Evolutionary conservation across 92 coral and sea anemone genomes (phyloP).

Genomic region (Ricordea florida): DNA sequence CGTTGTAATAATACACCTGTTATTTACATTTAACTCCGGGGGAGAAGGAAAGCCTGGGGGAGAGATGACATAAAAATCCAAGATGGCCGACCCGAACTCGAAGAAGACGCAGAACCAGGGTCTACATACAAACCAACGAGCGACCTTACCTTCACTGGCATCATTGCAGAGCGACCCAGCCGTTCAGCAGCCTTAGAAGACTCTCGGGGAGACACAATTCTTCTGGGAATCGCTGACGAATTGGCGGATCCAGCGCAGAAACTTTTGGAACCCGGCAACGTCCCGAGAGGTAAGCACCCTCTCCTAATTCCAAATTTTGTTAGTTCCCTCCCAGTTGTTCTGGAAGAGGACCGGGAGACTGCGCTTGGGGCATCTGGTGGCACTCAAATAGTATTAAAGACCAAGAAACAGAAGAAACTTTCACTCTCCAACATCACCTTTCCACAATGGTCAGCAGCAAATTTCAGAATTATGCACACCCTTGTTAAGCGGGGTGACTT

Average conservation of each 20-base stretch:
- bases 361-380: slow-evolving; percentile 26
- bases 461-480: slow-evolving; percentile 26
- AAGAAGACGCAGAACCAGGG: too few relatives aligned
- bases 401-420: slow-evolving; percentile 20
- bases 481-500: neutral
- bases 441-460: slow-evolving; percentile 23
- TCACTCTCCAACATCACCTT: slow-evolving; percentile 9
- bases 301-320: slow-evolving; percentile 21
- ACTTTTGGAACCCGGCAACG: neutral
- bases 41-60: too few relatives aligned
- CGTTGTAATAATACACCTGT: too few relatives aligned
- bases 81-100: too few relatives aligned
- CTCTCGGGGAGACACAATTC: slow-evolving; percentile 19
- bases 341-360: slow-evolving; percentile 49
- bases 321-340: slow-evolving; percentile 22
- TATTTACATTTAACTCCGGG: too few relatives aligned
- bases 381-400: slow-evolving; percentile 31
- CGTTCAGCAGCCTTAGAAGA: slow-evolving; percentile 37
- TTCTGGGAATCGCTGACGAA: slow-evolving; percentile 23
- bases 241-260: slow-evolving; percentile 18
- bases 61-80: too few relatives aligned
- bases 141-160: too few relatives aligned
- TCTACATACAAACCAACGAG: too few relatives aligned
- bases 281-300: slow-evolving; percentile 20
- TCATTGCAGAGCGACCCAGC: slow-evolving; percentile 26